phyloP scores from a whole-genome alignment of 1,140 invertebrate genomes.

The Aphaenogaster rudis region DNA sequence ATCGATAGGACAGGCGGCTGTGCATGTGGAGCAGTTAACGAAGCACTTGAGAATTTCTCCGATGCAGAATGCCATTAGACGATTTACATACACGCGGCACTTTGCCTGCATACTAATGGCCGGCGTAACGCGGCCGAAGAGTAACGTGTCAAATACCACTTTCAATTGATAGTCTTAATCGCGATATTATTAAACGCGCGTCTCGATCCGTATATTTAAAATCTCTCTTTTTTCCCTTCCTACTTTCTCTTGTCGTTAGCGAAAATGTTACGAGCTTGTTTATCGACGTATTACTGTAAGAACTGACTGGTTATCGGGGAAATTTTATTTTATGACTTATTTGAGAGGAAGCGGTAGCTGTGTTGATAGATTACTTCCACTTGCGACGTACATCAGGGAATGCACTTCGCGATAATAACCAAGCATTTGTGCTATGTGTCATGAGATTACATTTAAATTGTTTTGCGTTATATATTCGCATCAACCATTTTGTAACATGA shows the following conservation, averaged over 20 bases:
- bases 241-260: conserved; percentile 11
- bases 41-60: conserved; percentile 53
- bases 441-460: conserved; percentile 14
- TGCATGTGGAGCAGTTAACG: conserved; percentile 55
- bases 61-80: conserved; percentile 50
- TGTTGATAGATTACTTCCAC: conserved; percentile 32
- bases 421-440: conserved; percentile 19
- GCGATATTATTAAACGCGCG: conserved; percentile 14
- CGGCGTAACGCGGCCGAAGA: background rate
- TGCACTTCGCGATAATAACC: conserved; percentile 21
- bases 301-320: conserved; percentile 26
- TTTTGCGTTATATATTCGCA: conserved; percentile 6
- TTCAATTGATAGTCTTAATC: conserved; percentile 34
- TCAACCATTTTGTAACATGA: conserved; percentile 9
- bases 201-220: conserved; percentile 2
- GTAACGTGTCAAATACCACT: conserved; percentile 39
- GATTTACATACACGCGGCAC: conserved; percentile 47
- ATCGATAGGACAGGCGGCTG: conserved; percentile 44
- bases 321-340: conserved; percentile 40
- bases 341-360: background rate
- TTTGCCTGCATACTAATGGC: conserved; percentile 39
- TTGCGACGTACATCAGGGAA: conserved; percentile 15
- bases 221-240: background rate
- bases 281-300: conserved; percentile 12
- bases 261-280: conserved; percentile 26